Evolutionary conservation across 2,888 invertebrate genomes (phyloP), one percentile per base, ranked within the genome.

Genomic region (Seira ritae): DNA sequence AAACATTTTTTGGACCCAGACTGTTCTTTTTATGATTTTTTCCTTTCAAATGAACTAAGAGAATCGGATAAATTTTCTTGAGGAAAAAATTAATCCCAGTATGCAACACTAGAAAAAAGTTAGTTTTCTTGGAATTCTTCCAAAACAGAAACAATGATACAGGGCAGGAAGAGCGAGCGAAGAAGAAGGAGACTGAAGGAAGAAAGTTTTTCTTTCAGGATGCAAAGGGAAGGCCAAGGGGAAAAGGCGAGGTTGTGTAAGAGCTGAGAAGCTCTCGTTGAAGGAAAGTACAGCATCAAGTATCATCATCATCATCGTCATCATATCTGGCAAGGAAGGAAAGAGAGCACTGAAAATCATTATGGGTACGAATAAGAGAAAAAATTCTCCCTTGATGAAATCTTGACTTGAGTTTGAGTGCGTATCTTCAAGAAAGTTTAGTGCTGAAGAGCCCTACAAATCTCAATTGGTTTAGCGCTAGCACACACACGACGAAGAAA

Each of bases 51-150:
- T 50, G 50, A 50, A 50, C 15, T 50, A 50, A 50, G 15, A 15
- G 50, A 50, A 50, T 15, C 42, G 12, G 42, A 42, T 12, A 42
- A 50, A 50, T 8, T 68, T 75, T 12, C 66, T 67, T 20, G 71
- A n/a, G 78, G 65, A 76, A 75, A 78, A 50, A 76, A 81, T 76
- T 81, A 81, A 70, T 81, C 76, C 74, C 60, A 31, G 15, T n/a
- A 50, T 50, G 50, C 50, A 50, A 50, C 50, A 3, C 62, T 55
- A 71, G 66, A 71, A 66, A 80, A 82, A 72, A 67, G 50, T 72
- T 15, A 50, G 3, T 50, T 50, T 31, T 82, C 46, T 82, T 82
- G 76, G 82, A 70, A 37, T 60, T 4, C 23, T 20, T 76, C 81
- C 81, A 81, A 81, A 82, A 46, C 37, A 31, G 76, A 69, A 69